Conservation (phyloP, 2,797 vertebrate species). For the Myiothlypis coronata region DNA sequence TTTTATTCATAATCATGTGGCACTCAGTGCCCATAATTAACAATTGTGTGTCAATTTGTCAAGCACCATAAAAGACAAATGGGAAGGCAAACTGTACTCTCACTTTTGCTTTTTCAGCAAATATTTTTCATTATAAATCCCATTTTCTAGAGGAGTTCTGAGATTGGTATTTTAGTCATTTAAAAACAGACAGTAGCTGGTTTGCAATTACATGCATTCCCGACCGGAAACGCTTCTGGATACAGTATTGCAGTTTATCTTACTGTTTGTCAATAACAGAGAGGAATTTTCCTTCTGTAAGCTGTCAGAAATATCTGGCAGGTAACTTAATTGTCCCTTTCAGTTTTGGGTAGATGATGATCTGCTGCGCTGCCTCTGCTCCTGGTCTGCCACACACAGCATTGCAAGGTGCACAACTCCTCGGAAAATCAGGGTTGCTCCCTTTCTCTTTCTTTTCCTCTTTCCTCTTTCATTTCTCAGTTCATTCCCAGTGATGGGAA, state of each 20-base stretch:
- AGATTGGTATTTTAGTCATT: conserved; percentile 14
- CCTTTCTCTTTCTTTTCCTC: not conserved
- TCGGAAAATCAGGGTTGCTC: not conserved
- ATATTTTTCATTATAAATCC: conserved; percentile 50
- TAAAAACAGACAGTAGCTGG: not conserved
- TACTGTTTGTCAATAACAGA: not conserved
- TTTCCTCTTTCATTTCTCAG: not conserved
- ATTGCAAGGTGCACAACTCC: not conserved
- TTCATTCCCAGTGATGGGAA: not conserved
- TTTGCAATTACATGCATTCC: not conserved
- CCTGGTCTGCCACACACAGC: not conserved
- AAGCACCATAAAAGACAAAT: conserved; percentile 54
- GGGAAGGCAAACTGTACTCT: not conserved
- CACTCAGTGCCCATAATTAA: conserved; percentile 68
- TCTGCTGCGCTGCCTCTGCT: not conserved
- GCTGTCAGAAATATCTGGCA: not conserved
- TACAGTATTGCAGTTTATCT: not conserved
- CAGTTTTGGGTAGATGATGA: not conserved
- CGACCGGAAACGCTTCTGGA: not conserved
- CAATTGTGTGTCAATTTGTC: conserved; percentile 59
- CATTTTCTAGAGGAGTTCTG: conserved; percentile 24
- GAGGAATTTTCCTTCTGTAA: not conserved
- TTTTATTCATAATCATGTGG: conserved; percentile 64
- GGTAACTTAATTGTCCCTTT: not conserved
- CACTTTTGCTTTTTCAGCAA: conserved; percentile 42